phyloP scores from a whole-genome alignment of 2,888 invertebrate species.

The Drosophila yooni region DNA sequence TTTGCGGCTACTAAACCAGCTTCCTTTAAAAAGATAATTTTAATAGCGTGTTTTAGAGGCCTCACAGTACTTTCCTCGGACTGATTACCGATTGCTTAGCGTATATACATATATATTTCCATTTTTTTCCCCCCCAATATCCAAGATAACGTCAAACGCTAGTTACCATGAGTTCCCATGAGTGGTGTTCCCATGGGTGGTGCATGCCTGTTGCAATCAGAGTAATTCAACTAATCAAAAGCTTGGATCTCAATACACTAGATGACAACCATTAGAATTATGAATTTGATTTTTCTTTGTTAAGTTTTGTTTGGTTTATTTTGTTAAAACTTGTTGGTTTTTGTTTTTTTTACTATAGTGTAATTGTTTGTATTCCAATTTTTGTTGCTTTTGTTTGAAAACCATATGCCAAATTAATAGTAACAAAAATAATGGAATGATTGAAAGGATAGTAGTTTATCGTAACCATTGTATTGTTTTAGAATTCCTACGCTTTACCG shows the following conservation, averaged over 20 bases:
- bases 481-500: conserved; percentile 99
- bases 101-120: neutral
- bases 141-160: neutral
- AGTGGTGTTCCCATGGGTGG: neutral
- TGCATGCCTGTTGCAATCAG: neutral
- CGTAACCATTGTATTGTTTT: conserved; percentile 88
- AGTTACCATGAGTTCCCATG: neutral
- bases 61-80: too few relatives aligned
- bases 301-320: neutral
- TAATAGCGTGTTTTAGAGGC: neutral
- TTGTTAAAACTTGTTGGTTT: neutral
- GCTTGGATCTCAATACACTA: neutral
- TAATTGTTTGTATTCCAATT: neutral
- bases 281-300: neutral
- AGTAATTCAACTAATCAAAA: neutral
- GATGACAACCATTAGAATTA: neutral
- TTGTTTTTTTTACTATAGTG: neutral
- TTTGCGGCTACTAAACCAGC: too few relatives aligned
- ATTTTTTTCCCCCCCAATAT: neutral
- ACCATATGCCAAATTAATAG: neutral
- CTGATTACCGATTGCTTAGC: neutral
- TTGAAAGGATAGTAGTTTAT: neutral
- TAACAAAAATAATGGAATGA: neutral
- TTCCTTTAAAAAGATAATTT: neutral
- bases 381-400: neutral